phyloP scores from a whole-genome alignment of 2,113 vertebrate species.

The Bothrops jararaca region DNA sequence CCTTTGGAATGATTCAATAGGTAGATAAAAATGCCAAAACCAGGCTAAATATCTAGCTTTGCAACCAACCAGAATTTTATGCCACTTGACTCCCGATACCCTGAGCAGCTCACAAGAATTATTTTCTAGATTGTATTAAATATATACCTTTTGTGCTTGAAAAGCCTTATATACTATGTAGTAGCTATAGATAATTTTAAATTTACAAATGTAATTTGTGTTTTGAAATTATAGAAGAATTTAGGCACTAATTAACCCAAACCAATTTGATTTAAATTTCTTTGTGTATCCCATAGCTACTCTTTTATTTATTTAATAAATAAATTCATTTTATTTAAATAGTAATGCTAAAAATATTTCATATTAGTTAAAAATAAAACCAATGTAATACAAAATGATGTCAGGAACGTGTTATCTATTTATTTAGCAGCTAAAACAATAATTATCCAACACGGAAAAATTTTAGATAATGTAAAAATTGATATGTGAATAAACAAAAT shows the following conservation, averaged over 20 bases:
- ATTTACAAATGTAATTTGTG: background rate
- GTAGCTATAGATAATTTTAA: background rate
- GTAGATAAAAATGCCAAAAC: background rate
- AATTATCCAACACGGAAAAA: too few species aligned
- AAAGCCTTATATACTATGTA: background rate
- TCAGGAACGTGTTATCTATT: background rate
- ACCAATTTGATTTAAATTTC: background rate
- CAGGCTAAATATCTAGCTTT: background rate
- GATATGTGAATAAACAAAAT: too few species aligned
- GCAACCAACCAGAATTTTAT: background rate
- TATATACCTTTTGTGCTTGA: background rate
- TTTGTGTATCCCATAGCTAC: background rate
- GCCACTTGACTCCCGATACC: background rate
- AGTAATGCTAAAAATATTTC: background rate
- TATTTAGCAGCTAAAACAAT: too few species aligned
- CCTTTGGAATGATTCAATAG: background rate
- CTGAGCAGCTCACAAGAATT: background rate
- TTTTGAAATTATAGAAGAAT: too few species aligned
- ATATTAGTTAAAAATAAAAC: background rate
- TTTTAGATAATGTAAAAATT: too few species aligned
- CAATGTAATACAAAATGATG: background rate
- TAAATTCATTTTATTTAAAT: background rate
- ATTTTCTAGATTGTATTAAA: background rate
- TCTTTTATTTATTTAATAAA: too few species aligned
- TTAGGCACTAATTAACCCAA: background rate